Evolutionary conservation across 2,888 invertebrate species (phyloP).

Genomic region (Campoletis raptor): DNA sequence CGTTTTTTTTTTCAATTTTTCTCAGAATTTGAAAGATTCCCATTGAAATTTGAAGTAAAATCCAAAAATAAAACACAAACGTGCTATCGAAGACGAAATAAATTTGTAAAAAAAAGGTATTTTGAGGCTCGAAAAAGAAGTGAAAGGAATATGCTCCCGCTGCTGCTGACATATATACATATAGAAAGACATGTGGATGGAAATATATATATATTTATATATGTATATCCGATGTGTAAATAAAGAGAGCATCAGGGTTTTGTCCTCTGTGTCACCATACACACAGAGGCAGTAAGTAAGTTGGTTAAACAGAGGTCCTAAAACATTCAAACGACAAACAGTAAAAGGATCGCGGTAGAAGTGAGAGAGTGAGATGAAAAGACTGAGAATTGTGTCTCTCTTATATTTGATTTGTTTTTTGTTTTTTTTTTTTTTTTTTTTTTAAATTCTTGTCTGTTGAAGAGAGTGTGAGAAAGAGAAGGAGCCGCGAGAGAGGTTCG

Average conservation of each 20-base stretch:
- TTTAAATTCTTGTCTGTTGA: conserved; percentile 49
- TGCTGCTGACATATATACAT: conserved; percentile 27
- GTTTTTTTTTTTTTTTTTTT: conserved; percentile 71
- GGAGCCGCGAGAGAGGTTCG: conserved; percentile 51
- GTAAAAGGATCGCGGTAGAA: conserved; percentile 74
- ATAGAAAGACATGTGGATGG: conserved; percentile 3
- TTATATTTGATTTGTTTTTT: too few species aligned
- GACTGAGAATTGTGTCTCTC: conserved; percentile 64
- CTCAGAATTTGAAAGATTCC: neutral
- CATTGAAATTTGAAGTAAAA: neutral
- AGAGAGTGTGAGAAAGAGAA: conserved; percentile 62
- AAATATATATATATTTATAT: conserved; percentile 9
- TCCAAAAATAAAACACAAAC: neutral
- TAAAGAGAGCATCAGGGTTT: conserved; percentile 58
- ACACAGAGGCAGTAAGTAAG: conserved; percentile 83
- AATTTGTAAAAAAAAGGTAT: neutral
- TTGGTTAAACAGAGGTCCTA: conserved; percentile 83
- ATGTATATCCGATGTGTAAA: conserved; percentile 64
- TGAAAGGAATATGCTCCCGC: conserved; percentile 51
- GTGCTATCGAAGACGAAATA: neutral
- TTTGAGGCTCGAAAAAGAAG: conserved; percentile 10
- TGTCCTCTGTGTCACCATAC: conserved; percentile 52
- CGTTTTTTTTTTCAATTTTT: neutral
- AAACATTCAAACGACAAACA: conserved; percentile 85
- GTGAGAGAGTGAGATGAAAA: conserved; percentile 65